Conservation (phyloP, 2,797 vertebrate species). For the Chrysocyon brachyurus region DNA sequence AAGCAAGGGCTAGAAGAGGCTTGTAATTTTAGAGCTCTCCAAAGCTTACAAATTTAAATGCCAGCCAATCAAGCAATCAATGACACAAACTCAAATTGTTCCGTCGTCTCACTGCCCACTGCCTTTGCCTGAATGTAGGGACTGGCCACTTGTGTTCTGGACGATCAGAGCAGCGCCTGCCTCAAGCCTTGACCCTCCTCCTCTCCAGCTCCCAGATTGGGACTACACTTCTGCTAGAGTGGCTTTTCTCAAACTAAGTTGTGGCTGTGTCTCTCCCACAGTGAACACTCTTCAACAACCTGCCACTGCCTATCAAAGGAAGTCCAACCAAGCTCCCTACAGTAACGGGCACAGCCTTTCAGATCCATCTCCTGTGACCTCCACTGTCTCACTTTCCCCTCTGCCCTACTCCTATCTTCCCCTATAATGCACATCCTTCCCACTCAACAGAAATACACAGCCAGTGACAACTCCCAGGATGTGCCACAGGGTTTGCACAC, state of each 20-base stretch:
- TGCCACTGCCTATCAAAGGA: background rate
- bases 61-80: background rate
- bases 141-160: background rate
- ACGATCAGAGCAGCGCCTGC: accelerated
- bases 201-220: no score
- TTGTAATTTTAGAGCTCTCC: background rate
- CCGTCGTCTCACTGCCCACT: background rate
- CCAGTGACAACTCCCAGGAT: background rate
- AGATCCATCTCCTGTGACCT: background rate
- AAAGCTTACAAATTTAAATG: background rate
- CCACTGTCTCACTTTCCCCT: background rate
- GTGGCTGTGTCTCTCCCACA: background rate
- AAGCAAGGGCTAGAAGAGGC: background rate
- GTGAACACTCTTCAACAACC: background rate
- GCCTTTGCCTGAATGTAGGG: background rate
- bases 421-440: background rate
- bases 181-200: background rate
- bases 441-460: background rate
- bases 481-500: accelerated
- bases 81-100: background rate
- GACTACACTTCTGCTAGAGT: background rate
- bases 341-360: background rate
- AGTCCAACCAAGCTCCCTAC: background rate
- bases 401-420: background rate
- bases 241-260: background rate